phyloP scores from a whole-genome alignment of 2,888 invertebrate species.

The Acleris holmiana region DNA sequence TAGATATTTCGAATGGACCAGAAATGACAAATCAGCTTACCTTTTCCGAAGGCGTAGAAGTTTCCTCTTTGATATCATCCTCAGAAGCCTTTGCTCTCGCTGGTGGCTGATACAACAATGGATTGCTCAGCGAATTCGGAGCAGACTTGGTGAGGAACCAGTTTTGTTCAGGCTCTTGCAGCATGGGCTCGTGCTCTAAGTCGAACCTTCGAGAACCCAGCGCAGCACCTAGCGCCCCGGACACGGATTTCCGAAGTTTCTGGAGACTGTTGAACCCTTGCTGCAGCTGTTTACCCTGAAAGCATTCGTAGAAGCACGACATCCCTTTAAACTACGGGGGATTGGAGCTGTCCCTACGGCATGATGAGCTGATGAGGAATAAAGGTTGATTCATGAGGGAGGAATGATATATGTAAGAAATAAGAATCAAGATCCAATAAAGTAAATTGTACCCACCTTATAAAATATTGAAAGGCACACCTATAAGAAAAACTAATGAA shows the following conservation, averaged over 20 bases:
- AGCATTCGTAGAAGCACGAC: slow-evolving; percentile 83
- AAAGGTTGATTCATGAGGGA: slow-evolving; percentile 52
- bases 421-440: too few relatives aligned
- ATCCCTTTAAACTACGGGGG: slow-evolving; percentile 79
- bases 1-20: too few relatives aligned
- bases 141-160: slow-evolving; percentile 93
- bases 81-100: slow-evolving; percentile 62
- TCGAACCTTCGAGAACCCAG: slow-evolving; percentile 80
- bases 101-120: slow-evolving; percentile 67
- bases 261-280: slow-evolving; percentile 87
- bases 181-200: slow-evolving; percentile 77
- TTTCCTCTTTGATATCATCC: slow-evolving; percentile 69
- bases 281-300: slow-evolving; percentile 79
- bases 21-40: slow-evolving; percentile 46
- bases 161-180: slow-evolving; percentile 84
- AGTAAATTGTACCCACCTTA: too few relatives aligned
- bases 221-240: slow-evolving; percentile 84
- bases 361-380: slow-evolving; percentile 70
- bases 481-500: too few relatives aligned
- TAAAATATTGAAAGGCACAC: too few relatives aligned
- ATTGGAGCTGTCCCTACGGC: slow-evolving; percentile 47
- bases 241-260: slow-evolving; percentile 88
- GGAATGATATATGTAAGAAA: too few relatives aligned
- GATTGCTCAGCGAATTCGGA: slow-evolving; percentile 90
- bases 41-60: slow-evolving; percentile 67